Conservation (phyloP, 2,113 vertebrate species). For the Emydocephalus ijimae region DNA sequence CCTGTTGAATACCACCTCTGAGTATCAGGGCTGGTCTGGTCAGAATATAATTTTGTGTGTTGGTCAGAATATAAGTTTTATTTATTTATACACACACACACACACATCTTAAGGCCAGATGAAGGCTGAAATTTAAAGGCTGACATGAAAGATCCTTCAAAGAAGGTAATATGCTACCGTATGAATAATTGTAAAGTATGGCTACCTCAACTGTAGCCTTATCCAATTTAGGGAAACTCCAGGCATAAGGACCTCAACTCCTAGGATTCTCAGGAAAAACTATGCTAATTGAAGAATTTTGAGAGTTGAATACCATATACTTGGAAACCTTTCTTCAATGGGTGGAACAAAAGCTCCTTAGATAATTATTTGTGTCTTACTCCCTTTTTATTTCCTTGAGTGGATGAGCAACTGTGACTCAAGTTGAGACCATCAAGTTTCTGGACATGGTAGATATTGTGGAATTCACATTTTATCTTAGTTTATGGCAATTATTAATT, state of each 20-base stretch:
- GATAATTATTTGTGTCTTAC: neutral
- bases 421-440: slow-evolving; percentile 28
- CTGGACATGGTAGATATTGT: slow-evolving; percentile 39
- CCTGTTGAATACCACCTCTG: too few relatives aligned
- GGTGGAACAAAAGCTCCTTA: neutral
- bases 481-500: slow-evolving; percentile 33
- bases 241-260: neutral
- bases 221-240: neutral
- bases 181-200: neutral
- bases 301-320: neutral
- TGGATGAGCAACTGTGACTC: slow-evolving; percentile 11
- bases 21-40: neutral
- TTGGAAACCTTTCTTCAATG: neutral
- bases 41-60: neutral
- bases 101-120: neutral
- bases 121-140: neutral
- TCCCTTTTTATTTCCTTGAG: slow-evolving; percentile 13
- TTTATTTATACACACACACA: too few relatives aligned
- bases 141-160: neutral
- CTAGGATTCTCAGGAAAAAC: neutral
- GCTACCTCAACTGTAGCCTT: neutral
- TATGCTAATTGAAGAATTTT: neutral
- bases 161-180: neutral
- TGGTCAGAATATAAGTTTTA: neutral
- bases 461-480: slow-evolving; percentile 39